Evolutionary conservation across 2,113 vertebrate species (phyloP).

Genomic region (Egretta garzetta): DNA sequence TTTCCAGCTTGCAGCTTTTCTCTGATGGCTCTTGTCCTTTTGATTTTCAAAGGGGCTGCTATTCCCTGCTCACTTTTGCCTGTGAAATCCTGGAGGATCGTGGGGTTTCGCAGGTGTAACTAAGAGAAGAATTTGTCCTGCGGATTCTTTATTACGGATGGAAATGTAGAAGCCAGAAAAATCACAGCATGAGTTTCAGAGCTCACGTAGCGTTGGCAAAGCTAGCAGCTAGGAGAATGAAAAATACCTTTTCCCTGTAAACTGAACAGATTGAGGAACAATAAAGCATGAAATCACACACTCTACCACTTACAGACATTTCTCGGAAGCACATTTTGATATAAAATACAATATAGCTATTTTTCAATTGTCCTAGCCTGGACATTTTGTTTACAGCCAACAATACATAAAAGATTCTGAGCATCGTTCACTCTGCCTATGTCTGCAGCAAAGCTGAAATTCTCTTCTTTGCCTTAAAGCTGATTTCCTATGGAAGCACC

Average conservation of each 20-base stretch:
- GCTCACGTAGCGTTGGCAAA: background rate
- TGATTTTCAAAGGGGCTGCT: background rate
- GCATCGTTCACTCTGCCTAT: background rate
- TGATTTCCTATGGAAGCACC: background rate
- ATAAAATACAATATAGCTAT: background rate
- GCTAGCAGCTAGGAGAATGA: background rate
- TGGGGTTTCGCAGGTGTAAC: background rate
- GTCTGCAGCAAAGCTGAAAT: background rate
- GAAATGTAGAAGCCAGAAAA: background rate
- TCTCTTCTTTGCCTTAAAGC: background rate
- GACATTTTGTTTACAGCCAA: background rate
- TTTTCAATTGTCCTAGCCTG: background rate
- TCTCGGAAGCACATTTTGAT: background rate
- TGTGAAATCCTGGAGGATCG: background rate
- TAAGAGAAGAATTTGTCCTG: background rate
- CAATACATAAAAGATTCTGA: background rate
- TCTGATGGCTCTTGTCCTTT: background rate
- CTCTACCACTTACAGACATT: background rate
- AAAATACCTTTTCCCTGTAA: conserved; percentile 2
- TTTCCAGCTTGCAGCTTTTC: background rate
- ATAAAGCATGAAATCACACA: conserved; percentile 22
- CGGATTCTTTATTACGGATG: background rate
- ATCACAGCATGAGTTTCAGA: background rate
- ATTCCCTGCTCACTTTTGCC: background rate
- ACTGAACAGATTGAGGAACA: background rate